Conservation (phyloP, 35 echinoderm and acorn worm species). For the Strongylocentrotus purpuratus region DNA sequence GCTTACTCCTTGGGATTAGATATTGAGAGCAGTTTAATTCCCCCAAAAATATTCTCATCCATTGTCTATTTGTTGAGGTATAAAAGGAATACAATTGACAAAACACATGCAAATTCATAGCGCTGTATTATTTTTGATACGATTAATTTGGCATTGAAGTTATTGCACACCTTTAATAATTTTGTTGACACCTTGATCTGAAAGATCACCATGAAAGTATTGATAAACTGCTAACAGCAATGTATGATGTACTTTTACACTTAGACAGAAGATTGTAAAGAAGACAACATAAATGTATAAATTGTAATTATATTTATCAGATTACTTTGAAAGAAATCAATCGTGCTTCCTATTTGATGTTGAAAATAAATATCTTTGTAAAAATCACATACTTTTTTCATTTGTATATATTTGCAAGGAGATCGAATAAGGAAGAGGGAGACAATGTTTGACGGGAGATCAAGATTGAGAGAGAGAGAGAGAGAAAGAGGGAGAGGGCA, state of each 20-base stretch:
- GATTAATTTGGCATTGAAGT: background rate
- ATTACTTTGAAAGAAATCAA: conserved; percentile 4
- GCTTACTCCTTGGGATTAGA: too few species aligned
- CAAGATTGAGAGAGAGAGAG: too few species aligned
- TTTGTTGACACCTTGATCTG: background rate
- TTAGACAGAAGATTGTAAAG: background rate
- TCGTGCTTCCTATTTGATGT: background rate
- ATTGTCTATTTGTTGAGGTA: too few species aligned
- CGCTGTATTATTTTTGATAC: background rate
- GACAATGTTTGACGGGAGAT: too few species aligned
- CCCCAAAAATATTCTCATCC: too few species aligned
- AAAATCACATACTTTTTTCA: background rate
- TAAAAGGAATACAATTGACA: too few species aligned
- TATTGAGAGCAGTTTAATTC: too few species aligned
- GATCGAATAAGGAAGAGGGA: background rate
- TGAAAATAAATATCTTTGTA: conserved; percentile 12
- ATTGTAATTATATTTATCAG: conserved; percentile 14
- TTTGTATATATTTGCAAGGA: background rate
- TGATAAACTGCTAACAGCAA: background rate
- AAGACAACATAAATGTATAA: background rate
- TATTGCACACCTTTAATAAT: background rate
- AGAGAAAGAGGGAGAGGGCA: too few species aligned
- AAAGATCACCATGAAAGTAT: conserved; percentile 18
- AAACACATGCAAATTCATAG: background rate
- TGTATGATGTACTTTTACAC: background rate